A percentile compares a stretch with the other conserved stretches of the same genome.
These are phyloP conservation scores for Sebastes trivittatus DNA, from an alignment of 2,797 vertebrate species.

Conservation along the genomic window DNA sequence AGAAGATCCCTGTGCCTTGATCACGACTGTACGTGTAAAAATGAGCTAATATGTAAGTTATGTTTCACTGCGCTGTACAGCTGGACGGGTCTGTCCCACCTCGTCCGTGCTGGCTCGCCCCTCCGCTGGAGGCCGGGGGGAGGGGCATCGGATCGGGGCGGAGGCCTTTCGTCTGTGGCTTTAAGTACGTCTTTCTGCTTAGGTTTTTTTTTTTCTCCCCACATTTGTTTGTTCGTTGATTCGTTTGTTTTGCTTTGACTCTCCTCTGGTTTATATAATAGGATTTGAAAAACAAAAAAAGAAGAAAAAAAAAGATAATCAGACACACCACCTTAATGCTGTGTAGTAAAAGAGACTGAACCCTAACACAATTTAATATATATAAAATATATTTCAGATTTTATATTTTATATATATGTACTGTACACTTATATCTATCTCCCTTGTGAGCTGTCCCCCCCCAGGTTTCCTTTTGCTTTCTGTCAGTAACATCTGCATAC, in stretches of 20 bases:
- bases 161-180: constrained; percentile 83
- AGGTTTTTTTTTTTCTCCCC: constrained; percentile 71
- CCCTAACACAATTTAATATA: constrained; percentile 77
- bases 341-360: constrained; percentile 83
- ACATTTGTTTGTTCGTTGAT: constrained; percentile 67
- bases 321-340: constrained; percentile 81
- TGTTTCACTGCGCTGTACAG: constrained; percentile 92
- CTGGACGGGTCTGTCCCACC: constrained; percentile 85
- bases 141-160: constrained; percentile 56
- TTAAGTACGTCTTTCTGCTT: constrained; percentile 69
- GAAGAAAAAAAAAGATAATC: constrained; percentile 78
- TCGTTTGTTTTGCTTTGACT: constrained; percentile 70
- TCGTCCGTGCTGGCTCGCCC: constrained; percentile 69
- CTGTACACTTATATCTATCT: constrained; percentile 88
- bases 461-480: constrained; percentile 65
- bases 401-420: constrained; percentile 81
- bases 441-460: constrained; percentile 81
- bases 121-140: constrained; percentile 32
- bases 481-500: constrained; percentile 82
- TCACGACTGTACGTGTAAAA: constrained; percentile 91
- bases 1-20: constrained; percentile 97
- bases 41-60: constrained; percentile 92
- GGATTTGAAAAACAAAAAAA: constrained; percentile 72
- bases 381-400: constrained; percentile 77
- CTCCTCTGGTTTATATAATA: constrained; percentile 83